Conservation (phyloP, 2,113 vertebrate species). For the Octodon degus region DNA sequence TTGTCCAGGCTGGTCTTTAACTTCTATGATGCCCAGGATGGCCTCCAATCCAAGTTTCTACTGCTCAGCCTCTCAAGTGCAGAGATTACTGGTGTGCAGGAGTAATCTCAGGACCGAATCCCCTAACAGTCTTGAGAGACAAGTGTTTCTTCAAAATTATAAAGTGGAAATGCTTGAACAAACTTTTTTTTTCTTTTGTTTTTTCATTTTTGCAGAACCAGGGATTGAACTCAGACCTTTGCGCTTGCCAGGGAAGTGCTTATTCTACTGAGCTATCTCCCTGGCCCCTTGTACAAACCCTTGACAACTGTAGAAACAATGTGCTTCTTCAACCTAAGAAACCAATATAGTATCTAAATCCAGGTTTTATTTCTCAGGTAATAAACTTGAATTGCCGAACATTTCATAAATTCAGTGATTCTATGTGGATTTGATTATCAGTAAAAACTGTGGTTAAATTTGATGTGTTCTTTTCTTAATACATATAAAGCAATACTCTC, state of each 20-base stretch:
- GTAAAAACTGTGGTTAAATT: neutral
- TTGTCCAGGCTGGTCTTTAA: neutral
- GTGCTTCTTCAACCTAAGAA: neutral
- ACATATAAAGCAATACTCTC: neutral
- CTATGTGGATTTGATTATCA: neutral
- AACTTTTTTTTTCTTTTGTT: neutral
- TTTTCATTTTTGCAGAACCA: too few species aligned
- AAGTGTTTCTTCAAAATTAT: neutral
- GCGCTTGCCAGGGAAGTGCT: too few species aligned
- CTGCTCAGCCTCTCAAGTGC: neutral
- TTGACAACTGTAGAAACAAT: neutral
- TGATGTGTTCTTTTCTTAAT: neutral
- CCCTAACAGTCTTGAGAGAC: neutral
- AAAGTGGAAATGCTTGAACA: slow-evolving; percentile 30
- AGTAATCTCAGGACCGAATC: neutral
- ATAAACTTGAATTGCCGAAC: neutral
- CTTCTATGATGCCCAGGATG: neutral
- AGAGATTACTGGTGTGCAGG: neutral
- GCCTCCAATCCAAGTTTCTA: neutral
- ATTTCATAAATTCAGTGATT: neutral
- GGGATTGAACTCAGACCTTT: too few species aligned
- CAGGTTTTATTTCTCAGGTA: slow-evolving; percentile 39
- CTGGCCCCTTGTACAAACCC: neutral
- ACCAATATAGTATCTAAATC: neutral
- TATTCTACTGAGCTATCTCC: too few species aligned